Evolutionary conservation across 1,140 invertebrate genomes (phyloP), one percentile per base, ranked within the genome.

Genomic region (Panagrolaimus sp.): DNA sequence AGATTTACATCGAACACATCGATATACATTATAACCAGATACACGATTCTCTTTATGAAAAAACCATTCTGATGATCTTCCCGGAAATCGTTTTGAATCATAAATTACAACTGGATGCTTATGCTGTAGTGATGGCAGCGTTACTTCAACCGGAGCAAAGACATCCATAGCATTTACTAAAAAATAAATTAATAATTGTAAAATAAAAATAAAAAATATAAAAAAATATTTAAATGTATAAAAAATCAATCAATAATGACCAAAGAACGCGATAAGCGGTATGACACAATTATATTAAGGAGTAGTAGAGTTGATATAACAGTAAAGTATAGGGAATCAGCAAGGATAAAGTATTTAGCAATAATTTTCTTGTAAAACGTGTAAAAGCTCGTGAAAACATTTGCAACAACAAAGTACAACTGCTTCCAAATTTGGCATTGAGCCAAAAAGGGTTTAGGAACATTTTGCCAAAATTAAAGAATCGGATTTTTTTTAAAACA

Each of bases 81-180:
- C 51, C 3, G 51, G 51, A n/a, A 5, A 57, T 11, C n/a, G 11
- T 57, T 57, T 57, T 0, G 51, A 57, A 16, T 57, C 51, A 27
- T 57, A 57, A 27, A 57, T 57, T 20, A 57, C 27, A 9, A 57
- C 51, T n/a, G 51, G 51, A 57, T 57, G 51, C 8, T 57, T 57
- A 8, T 57, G 51, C 27, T 57, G 51, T 8, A 57, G 8, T 20
- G 51, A 57, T 9, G 51, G 51, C 51, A 57, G 20, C 27, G 51
- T 20, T 11, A 57, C 5, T 23, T 57, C 51, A 27, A 57, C 27
- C 9, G 51, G 51, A 25, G 51, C 51, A 27, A 57, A 57, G 51
- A 57, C 51, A 20, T 57, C 51, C 51, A 57, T 57, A 4, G 31
- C 31, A 38, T 38, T 38, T 38, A 38, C 48, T 53, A 25, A 25